These are phyloP conservation scores for Microplitis demolitor DNA, from an alignment of 1,140 invertebrate species.

Conservation along the genomic window DNA sequence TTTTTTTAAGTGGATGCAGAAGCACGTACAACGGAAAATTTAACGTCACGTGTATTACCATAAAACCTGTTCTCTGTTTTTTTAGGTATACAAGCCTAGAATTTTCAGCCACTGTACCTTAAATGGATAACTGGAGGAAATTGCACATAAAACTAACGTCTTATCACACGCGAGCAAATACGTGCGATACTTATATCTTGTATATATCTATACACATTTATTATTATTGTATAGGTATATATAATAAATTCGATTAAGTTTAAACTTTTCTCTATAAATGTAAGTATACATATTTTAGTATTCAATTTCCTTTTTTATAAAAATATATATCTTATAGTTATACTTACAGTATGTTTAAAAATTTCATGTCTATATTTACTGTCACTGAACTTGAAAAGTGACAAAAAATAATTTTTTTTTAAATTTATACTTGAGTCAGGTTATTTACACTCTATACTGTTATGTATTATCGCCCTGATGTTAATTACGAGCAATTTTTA, in stretches of 20 bases:
- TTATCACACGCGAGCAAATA: constrained; percentile 25
- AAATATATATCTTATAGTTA: no score
- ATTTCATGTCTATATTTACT: no score
- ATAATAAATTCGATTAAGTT: neutral
- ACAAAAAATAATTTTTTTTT: no score
- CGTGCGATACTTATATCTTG: neutral
- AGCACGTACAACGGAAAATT: constrained; percentile 16
- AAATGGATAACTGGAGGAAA: constrained; percentile 27
- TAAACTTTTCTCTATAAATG: no score
- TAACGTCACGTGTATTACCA: neutral
- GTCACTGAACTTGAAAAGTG: no score
- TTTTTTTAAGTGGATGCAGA: constrained; percentile 4
- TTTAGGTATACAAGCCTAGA: neutral
- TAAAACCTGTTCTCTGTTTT: neutral
- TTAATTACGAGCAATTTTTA: no score
- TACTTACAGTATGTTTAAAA: no score
- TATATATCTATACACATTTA: neutral
- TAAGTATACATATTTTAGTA: no score
- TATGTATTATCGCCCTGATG: no score
- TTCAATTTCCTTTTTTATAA: no score
- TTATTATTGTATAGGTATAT: neutral
- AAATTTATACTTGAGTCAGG: no score
- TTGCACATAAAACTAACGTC: constrained; percentile 30
- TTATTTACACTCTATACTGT: no score
- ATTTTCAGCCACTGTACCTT: neutral